Base-by-base conservation (phyloP, 2,113 vertebrate genomes). In the Peromyscus maniculatus region DNA sequence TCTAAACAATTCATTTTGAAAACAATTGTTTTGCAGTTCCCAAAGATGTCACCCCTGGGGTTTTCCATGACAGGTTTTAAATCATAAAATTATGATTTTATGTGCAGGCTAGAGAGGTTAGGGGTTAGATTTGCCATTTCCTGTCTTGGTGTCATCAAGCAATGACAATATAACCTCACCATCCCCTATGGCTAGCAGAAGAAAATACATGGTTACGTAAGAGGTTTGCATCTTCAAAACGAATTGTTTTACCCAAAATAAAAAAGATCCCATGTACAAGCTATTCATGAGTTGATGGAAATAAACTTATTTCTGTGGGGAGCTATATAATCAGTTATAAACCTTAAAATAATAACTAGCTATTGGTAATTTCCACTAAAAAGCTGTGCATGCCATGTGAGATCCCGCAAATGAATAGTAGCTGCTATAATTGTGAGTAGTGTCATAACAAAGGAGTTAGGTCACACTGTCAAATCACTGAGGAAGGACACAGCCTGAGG, bases 1-100 rank as follows among this genome's bases (percentile, higher is more conserved):
- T 97, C 88, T 93, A 89, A 97, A 97, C 74, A 97, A 93, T 97
- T 92, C 75, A 93, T 97, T 97, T 91, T 19, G 93, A 95, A 97
- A 95, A 95, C 80, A 97, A 97, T 91, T 96, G 91, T 96, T 97
- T 96, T 96, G 55, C 77, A 91, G 79, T 95, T 96, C 91, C 89
- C 94, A 95, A 92, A 95, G 77, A 87, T 93, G 91, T 74, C 69
- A 64, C 67, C 67, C 62, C 55, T 95, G 62, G 72, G 67, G 94
- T 94, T 95, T 89, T 94, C 78, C n/a, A 46, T 52, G 91, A 87
- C 86, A 96, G n/a, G 43, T 91, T 97, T 43, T 94, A 96, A 72
- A 97, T 78, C 74, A 75, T 74, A 94, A 92, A 94, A 94, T 96
- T 91, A 69, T 33, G 31, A 36, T 69, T 69, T 69, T 69, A 69